Evolutionary conservation across 2,797 vertebrate species (phyloP), one percentile per base, ranked within the genome.

Genomic region (Vespertilio murinus): DNA sequence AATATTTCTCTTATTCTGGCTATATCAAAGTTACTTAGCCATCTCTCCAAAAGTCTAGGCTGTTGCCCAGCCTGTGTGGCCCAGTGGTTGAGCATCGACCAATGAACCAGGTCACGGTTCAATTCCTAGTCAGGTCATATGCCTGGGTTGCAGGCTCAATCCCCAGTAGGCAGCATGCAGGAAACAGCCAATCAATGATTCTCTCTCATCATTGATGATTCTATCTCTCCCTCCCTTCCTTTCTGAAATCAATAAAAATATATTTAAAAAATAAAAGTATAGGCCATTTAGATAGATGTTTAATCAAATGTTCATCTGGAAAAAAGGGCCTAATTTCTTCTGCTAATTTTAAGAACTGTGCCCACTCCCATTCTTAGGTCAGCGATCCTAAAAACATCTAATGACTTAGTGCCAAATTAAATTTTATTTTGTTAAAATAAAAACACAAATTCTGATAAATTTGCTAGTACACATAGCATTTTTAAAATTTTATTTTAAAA

Each of bases 381-480:
- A 88, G 90, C 30, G 6, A 69, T 47, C 23, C 40, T 56, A 84
- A 65, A 83, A 88, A 77, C 10, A 65, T 38, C 40, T 67, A 88
- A 54, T 75, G 78, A 70, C 23, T 91, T 83, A 89, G 22, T 17
- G 83, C 54, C 78, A 45, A 84, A 92, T 67, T 65, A 23, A 52
- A 6, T 86, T 59, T n/a, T 52, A 75, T 64, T 70, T 52, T 35
- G 49, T 70, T 38, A 81, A 90, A 84, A 91, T 42, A 79, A 61
- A 88, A 91, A 78, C 12, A 83, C n/a, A 81, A 86, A 73, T 69
- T 74, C 40, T 84, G 89, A 79, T 13, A 74, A 80, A 85, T 90
- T 73, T 91, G 25, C 45, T 33, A 79, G 30, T 65, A 54, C 17
- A 64, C 18, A 45, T 22, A 82, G 59, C 16, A 88, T 22, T 82